Conservation (phyloP, 1,140 invertebrate genomes). For the Epicauta chinensis region DNA sequence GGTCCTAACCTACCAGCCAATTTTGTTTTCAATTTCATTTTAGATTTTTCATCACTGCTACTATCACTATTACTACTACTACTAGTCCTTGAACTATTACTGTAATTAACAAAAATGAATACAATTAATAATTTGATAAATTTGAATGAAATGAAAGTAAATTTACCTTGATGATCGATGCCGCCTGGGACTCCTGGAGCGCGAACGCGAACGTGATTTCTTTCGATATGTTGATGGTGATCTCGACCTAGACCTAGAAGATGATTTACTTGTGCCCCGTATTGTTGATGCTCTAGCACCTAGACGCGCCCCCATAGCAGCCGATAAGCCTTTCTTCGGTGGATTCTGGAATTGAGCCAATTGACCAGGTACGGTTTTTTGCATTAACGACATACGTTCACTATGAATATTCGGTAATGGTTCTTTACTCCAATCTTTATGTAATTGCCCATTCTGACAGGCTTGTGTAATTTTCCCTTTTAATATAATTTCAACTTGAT, state of each 20-base stretch:
- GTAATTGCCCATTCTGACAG: constrained; percentile 75
- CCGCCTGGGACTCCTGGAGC: constrained; percentile 41
- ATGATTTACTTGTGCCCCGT: constrained; percentile 34
- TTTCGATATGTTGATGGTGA: constrained; percentile 34
- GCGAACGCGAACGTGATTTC: constrained; percentile 48
- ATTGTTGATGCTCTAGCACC: constrained; percentile 46
- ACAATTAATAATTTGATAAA: not conserved
- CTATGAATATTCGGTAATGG: constrained; percentile 79
- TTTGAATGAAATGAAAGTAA: not conserved
- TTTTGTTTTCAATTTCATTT: constrained; percentile 46
- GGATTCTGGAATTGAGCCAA: constrained; percentile 47
- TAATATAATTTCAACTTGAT: constrained; percentile 88
- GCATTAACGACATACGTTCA: constrained; percentile 54
- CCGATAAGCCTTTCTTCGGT: constrained; percentile 45
- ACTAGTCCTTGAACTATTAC: constrained; percentile 32
- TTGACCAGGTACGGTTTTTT: constrained; percentile 47
- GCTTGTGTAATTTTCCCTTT: constrained; percentile 89
- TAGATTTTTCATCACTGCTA: constrained; percentile 40
- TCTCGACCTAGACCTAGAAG: constrained; percentile 38
- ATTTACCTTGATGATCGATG: constrained; percentile 16
- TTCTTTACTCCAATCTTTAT: constrained; percentile 88
- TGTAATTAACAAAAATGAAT: constrained; percentile 7
- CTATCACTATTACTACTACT: not conserved
- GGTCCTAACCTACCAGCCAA: constrained; percentile 38
- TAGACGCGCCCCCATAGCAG: constrained; percentile 49